Evolutionary conservation across 2,888 invertebrate species (phyloP).

Genomic region (Strigamia maritima): DNA sequence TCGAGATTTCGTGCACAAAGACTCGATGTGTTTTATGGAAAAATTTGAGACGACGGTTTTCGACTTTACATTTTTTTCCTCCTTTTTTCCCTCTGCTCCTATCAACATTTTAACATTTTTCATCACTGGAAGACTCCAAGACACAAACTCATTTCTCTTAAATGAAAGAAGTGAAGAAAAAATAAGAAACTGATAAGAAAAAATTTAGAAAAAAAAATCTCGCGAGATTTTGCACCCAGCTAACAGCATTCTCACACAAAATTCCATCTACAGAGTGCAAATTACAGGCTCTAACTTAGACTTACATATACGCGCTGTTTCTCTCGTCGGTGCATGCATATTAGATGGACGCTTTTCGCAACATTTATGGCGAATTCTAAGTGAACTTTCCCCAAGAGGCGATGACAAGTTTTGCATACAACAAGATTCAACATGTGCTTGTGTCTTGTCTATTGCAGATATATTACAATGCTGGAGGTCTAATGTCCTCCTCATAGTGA

Average conservation of each 20-base stretch:
- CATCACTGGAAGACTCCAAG: neutral
- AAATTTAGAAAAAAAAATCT: conserved; percentile 13
- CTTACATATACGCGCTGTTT: conserved; percentile 31
- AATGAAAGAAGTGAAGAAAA: neutral
- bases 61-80: neutral
- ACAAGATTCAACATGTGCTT: conserved; percentile 32
- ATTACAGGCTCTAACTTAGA: conserved; percentile 32
- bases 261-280: conserved; percentile 26
- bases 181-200: conserved; percentile 11
- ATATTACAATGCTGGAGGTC: conserved; percentile 32
- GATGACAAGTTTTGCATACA: conserved; percentile 34
- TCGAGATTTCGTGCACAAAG: conserved; percentile 11
- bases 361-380: conserved; percentile 32
- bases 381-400: conserved; percentile 31
- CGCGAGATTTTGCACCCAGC: conserved; percentile 24
- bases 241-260: conserved; percentile 28
- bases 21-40: neutral
- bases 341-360: conserved; percentile 29
- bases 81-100: neutral
- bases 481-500: conserved; percentile 25
- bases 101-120: conserved; percentile 26
- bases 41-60: neutral
- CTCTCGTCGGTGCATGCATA: conserved; percentile 32
- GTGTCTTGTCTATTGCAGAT: conserved; percentile 32
- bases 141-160: conserved; percentile 21